phyloP scores from a whole-genome alignment of 2,113 vertebrate genomes.

The Thymallus thymallus region DNA sequence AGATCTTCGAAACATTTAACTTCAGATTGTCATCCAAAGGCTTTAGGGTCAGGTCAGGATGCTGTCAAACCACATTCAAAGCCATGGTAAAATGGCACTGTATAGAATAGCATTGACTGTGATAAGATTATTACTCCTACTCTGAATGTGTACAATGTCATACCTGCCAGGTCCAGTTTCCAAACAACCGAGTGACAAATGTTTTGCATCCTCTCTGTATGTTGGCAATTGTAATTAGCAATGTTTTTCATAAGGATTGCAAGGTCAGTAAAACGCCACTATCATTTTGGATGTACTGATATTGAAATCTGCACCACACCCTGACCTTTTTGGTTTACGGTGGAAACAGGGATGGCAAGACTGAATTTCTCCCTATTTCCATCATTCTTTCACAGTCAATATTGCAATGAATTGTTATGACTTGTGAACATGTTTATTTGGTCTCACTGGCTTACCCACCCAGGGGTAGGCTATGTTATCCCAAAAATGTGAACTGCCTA shows the following conservation, averaged over 20 bases:
- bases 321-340: not conserved
- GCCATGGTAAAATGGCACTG: no score
- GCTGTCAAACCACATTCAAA: not conserved
- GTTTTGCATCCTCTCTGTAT: not conserved
- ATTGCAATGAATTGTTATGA: not conserved
- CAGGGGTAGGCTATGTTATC: not conserved
- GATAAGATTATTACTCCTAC: not conserved
- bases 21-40: not conserved
- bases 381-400: not conserved
- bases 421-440: not conserved
- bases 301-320: not conserved
- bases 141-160: slow-evolving; percentile 5
- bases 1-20: not conserved
- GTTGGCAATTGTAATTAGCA: not conserved
- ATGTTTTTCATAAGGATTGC: not conserved
- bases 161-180: not conserved
- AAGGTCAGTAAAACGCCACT: not conserved
- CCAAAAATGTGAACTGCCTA: not conserved
- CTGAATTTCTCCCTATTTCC: not conserved
- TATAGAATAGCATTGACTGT: not conserved
- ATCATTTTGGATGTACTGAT: not conserved
- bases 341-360: not conserved
- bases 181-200: not conserved
- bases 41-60: not conserved
- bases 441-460: not conserved